phyloP scores from a whole-genome alignment of 2,888 invertebrate species.

The Rhyacophila evoluta region DNA sequence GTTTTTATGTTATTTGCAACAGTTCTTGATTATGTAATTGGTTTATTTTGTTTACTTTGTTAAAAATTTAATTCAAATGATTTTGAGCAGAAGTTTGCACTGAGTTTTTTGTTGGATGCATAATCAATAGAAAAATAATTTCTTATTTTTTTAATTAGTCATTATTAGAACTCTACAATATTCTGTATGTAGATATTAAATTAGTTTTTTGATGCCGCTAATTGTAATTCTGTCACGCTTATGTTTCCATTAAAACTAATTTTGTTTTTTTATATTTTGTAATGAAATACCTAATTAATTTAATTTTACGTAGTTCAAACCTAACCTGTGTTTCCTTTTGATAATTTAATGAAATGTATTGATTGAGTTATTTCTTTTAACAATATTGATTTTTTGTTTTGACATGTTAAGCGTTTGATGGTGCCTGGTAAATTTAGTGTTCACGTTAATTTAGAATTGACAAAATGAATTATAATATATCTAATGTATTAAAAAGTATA shows the following conservation, averaged over 20 bases:
- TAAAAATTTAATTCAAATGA: no score
- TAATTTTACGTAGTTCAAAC: not conserved
- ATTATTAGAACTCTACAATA: no score
- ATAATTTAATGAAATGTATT: not conserved
- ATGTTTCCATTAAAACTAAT: slow-evolving; percentile 40
- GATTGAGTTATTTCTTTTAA: not conserved
- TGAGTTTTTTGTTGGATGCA: no score
- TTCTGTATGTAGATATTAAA: no score
- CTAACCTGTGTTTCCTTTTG: not conserved
- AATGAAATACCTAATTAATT: not conserved
- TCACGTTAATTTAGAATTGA: not conserved
- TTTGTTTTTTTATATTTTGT: slow-evolving; percentile 50
- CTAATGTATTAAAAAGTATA: no score
- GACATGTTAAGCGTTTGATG: not conserved
- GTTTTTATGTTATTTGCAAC: slow-evolving; percentile 30
- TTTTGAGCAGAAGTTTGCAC: no score
- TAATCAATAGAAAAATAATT: no score
- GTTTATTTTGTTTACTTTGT: no score
- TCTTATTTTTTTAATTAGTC: no score
- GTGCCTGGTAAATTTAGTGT: slow-evolving; percentile 3
- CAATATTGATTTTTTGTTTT: not conserved
- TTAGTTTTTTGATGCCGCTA: no score
- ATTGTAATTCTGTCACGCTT: slow-evolving; percentile 34
- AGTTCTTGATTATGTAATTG: no score
- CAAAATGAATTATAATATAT: not conserved